These are phyloP conservation scores for Melipona beecheii DNA, from an alignment of 2,888 invertebrate species.

Conservation along the genomic window DNA sequence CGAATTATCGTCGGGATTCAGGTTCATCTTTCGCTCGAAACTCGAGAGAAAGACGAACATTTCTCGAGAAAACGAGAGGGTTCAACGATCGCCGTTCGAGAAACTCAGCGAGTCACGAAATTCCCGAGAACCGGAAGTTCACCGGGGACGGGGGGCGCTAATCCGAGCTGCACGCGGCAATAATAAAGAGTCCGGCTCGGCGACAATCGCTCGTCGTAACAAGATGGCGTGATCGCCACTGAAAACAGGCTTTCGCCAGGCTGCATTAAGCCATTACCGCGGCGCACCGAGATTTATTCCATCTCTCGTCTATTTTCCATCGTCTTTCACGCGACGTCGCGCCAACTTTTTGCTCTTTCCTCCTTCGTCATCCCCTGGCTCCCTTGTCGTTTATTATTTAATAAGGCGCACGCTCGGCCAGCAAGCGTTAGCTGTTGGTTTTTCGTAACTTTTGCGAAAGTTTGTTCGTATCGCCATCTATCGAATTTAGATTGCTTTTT, in stretches of 20 bases:
- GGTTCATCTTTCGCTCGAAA: no score
- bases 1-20: no score
- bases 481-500: no score
- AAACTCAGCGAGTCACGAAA: slow-evolving; percentile 25
- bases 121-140: slow-evolving; percentile 1
- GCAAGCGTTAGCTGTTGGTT: no score
- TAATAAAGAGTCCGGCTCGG: not conserved
- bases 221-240: slow-evolving; percentile 8
- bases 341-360: not conserved
- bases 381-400: not conserved
- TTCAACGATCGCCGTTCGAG: not conserved
- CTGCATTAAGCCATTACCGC: slow-evolving; percentile 15
- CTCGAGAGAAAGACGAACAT: no score
- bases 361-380: not conserved
- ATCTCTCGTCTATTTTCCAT: not conserved
- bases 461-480: no score
- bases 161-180: not conserved
- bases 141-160: not conserved
- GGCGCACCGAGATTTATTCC: slow-evolving; percentile 5
- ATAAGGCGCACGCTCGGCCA: not conserved
- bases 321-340: slow-evolving; percentile 2
- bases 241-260: not conserved
- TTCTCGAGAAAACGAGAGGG: not conserved
- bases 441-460: no score
- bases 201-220: slow-evolving; percentile 25